phyloP scores from a whole-genome alignment of 2,113 vertebrate species.

The Brachirus orientalis region DNA sequence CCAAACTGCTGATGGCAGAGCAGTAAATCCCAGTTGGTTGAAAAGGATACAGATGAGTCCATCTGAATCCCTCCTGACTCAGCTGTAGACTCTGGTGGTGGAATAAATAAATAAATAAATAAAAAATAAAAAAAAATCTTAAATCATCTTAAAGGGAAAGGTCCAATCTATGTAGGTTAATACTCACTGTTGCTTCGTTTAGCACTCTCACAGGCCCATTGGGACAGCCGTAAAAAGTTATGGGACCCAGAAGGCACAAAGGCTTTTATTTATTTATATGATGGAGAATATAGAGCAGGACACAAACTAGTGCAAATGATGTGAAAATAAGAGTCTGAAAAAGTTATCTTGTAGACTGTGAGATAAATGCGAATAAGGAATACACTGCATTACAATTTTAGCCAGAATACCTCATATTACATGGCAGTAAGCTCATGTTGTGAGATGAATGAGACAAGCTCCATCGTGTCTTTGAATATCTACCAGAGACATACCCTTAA shows the following conservation, averaged over 20 bases:
- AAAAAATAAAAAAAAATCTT: conserved; percentile 44
- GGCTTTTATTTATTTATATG: conserved; percentile 75
- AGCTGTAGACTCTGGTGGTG: conserved; percentile 64
- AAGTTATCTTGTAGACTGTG: conserved; percentile 52
- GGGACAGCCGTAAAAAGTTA: conserved; percentile 65
- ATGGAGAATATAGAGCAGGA: conserved; percentile 60
- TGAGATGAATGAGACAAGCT: conserved; percentile 55
- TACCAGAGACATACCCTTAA: conserved; percentile 47
- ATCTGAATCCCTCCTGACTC: conserved; percentile 76
- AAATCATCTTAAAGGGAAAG: conserved; percentile 74
- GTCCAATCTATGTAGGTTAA: conserved; percentile 77
- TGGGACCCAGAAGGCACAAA: conserved; percentile 71
- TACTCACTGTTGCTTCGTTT: conserved; percentile 75
- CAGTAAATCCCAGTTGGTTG: conserved; percentile 76
- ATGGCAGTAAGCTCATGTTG: conserved; percentile 56
- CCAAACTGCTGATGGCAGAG: conserved; percentile 78
- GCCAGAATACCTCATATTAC: conserved; percentile 57
- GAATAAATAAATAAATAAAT: conserved; percentile 46
- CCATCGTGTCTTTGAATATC: conserved; percentile 37
- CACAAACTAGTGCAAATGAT: conserved; percentile 71
- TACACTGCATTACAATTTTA: conserved; percentile 59
- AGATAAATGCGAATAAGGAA: conserved; percentile 27
- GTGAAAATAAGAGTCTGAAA: conserved; percentile 47
- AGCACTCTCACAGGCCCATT: conserved; percentile 63
- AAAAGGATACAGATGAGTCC: conserved; percentile 81